Percentiles rank a stretch among this genome's conserved stretches.
Evolutionary conservation across 2,888 invertebrate species (phyloP).

Genomic region (Epinotia ramella): DNA sequence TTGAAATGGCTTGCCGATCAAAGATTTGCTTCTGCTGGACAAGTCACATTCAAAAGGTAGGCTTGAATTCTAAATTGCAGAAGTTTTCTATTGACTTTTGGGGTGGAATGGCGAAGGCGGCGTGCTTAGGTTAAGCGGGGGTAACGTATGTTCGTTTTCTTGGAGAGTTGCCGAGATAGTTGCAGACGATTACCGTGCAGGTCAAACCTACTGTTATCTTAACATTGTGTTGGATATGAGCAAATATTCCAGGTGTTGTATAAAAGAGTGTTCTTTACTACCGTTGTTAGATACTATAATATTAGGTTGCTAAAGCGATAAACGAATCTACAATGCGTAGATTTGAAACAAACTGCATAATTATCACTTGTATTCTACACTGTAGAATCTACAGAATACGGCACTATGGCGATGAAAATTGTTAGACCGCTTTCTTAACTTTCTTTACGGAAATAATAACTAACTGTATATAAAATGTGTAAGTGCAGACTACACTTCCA

Average conservation of each 20-base stretch:
- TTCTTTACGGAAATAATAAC: too few species aligned
- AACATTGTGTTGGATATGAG: not conserved
- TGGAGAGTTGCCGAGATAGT: slow-evolving; percentile 28
- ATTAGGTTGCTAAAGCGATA: not conserved
- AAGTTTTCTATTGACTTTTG: slow-evolving; percentile 60
- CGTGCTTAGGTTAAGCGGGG: slow-evolving; percentile 52
- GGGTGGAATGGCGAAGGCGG: slow-evolving; percentile 50
- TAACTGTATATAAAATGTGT: too few species aligned
- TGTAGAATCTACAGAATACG: too few species aligned
- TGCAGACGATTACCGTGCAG: slow-evolving; percentile 13
- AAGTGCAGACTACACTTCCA: too few species aligned
- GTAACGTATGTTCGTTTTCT: slow-evolving; percentile 28
- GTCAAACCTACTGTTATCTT: not conserved
- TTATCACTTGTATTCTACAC: too few species aligned
- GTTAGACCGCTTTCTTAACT: too few species aligned
- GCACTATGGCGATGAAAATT: too few species aligned
- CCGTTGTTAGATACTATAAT: not conserved
- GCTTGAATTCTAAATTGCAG: slow-evolving; percentile 77
- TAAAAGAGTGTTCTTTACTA: not conserved
- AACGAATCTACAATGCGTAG: not conserved
- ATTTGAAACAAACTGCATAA: too few species aligned
- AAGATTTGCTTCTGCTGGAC: slow-evolving; percentile 67
- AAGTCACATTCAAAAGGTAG: slow-evolving; percentile 64
- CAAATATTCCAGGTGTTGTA: not conserved
- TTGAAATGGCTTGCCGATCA: slow-evolving; percentile 63